Evolutionary conservation across 2,797 vertebrate genomes (phyloP).

Genomic region (Leptoclinus maculatus): DNA sequence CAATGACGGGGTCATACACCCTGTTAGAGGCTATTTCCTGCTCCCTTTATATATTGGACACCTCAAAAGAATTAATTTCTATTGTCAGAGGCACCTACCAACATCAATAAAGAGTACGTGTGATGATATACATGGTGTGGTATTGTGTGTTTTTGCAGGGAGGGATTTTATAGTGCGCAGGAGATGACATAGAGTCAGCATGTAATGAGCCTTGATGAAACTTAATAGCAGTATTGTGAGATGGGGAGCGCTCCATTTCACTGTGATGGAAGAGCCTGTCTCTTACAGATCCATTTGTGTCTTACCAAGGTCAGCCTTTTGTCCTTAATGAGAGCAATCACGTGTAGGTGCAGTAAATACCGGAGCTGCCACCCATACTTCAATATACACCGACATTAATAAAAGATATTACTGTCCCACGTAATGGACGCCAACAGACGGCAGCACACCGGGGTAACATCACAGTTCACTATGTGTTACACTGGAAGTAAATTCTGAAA

Average conservation of each 20-base stretch:
- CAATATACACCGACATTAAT: conserved; percentile 36
- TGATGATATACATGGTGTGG: conserved; percentile 47
- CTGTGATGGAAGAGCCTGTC: conserved; percentile 77
- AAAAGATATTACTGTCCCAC: conserved; percentile 29
- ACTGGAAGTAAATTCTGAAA: neutral
- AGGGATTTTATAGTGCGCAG: conserved; percentile 56
- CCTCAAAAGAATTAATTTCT: conserved; percentile 33
- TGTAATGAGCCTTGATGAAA: conserved; percentile 80
- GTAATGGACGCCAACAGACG: conserved; percentile 33
- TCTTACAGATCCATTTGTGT: conserved; percentile 78
- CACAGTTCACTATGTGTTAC: neutral
- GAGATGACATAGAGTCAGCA: conserved; percentile 72
- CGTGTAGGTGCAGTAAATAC: conserved; percentile 58
- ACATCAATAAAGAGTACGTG: conserved; percentile 23
- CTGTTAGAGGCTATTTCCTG: conserved; percentile 7
- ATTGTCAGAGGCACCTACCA: conserved; percentile 32
- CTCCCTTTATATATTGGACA: neutral
- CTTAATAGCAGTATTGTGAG: conserved; percentile 79
- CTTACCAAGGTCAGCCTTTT: conserved; percentile 77
- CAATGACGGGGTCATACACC: neutral
- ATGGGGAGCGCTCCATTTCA: conserved; percentile 75
- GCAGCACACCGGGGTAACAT: neutral
- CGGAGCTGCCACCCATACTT: conserved; percentile 26
- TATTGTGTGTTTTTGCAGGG: conserved; percentile 55
- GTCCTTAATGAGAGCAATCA: conserved; percentile 70